Percentiles rank a stretch among this genome's conserved stretches.
phyloP scores from a whole-genome alignment of 2,113 vertebrate species.

The Scytalopus superciliaris region DNA sequence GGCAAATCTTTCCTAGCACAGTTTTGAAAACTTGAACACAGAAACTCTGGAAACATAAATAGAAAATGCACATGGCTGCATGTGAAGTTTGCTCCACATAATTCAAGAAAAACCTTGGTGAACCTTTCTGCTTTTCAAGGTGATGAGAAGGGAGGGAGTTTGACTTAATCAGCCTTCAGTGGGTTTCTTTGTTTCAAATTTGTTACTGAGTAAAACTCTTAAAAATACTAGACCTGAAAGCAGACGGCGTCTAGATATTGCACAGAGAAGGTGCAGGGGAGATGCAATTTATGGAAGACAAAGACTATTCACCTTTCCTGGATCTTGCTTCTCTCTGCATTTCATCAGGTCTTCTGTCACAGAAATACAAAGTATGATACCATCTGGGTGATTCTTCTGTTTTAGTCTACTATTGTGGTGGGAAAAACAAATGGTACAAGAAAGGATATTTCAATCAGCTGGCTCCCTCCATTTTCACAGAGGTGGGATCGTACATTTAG shows the following conservation, averaged over 20 bases:
- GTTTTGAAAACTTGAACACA: not conserved
- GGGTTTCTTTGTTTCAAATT: not conserved
- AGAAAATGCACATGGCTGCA: not conserved
- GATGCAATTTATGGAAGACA: not conserved
- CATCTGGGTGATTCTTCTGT: not conserved
- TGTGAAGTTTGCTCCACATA: not conserved
- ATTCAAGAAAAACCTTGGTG: not conserved
- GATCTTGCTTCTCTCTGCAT: not conserved
- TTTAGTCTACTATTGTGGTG: not conserved
- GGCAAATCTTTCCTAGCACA: not conserved
- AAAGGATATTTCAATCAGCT: not conserved
- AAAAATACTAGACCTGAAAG: not conserved
- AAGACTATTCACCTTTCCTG: not conserved
- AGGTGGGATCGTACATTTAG: not conserved
- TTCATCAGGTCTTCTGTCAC: not conserved
- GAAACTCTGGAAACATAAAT: not conserved
- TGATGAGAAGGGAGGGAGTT: not conserved
- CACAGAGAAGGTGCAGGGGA: not conserved
- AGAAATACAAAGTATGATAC: not conserved
- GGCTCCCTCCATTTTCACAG: not conserved
- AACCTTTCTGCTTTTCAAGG: not conserved
- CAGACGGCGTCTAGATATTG: not conserved
- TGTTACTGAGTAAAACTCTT: not conserved
- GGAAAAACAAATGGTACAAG: not conserved
- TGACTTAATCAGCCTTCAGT: not conserved